phyloP scores from a whole-genome alignment of 2,113 vertebrate species.

The Falcunculus frontatus region DNA sequence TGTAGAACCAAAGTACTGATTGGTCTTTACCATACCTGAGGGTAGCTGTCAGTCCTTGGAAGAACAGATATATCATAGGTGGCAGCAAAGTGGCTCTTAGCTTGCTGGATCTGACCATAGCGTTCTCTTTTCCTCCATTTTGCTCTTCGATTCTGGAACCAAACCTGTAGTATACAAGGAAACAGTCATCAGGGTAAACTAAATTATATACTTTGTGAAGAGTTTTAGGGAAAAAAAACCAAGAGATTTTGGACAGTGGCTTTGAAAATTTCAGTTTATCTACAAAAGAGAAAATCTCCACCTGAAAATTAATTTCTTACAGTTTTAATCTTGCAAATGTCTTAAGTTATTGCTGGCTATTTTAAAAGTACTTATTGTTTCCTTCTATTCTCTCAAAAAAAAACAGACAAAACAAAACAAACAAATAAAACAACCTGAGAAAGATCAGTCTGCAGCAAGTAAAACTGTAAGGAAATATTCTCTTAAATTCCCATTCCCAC shows the following conservation, averaged over 20 bases:
- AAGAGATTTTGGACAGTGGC: not conserved
- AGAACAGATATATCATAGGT: conserved; percentile 94
- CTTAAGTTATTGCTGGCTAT: not conserved
- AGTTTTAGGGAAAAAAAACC: not conserved
- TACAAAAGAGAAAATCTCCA: not conserved
- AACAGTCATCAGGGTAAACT: not conserved
- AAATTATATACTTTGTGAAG: not conserved
- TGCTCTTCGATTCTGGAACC: conserved; percentile 98
- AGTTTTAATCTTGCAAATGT: not conserved
- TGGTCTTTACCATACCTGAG: conserved; percentile 80
- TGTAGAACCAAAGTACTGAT: not conserved
- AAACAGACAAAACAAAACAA: not conserved
- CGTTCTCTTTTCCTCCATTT: conserved; percentile 98
- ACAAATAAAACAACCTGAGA: not conserved
- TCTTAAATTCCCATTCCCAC: not conserved
- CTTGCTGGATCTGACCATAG: conserved; percentile 96
- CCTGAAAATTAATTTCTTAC: not conserved
- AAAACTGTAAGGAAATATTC: not conserved
- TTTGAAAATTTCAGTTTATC: not conserved
- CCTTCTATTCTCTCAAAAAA: not conserved
- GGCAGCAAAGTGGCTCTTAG: conserved; percentile 93
- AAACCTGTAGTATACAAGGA: conserved; percentile 77
- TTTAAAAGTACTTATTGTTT: not conserved
- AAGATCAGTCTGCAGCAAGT: not conserved
- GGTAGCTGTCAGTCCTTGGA: conserved; percentile 91